These are phyloP conservation scores for Ameiurus melas DNA, from an alignment of 2,113 vertebrate species.

Conservation along the genomic window DNA sequence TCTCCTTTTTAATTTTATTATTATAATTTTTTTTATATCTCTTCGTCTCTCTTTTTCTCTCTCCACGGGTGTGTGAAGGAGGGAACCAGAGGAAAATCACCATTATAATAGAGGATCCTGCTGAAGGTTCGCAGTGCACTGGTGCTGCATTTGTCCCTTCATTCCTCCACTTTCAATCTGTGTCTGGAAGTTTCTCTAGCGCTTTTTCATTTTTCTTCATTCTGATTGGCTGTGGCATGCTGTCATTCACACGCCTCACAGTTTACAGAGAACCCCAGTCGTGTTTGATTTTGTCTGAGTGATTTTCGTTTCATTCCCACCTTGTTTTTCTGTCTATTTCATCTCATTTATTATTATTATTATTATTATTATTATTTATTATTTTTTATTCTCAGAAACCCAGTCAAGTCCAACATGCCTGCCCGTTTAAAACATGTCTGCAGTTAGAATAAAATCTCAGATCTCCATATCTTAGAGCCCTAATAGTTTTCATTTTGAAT, in stretches of 20 bases:
- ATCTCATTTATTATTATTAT: neutral
- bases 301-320: neutral
- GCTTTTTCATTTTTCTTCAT: neutral
- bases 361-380: neutral
- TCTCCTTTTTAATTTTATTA: slow-evolving; percentile 25
- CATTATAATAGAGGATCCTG: slow-evolving; percentile 97
- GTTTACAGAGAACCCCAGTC: neutral
- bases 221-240: slow-evolving; percentile 2
- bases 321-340: neutral
- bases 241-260: neutral
- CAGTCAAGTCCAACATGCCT: neutral
- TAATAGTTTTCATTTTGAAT: neutral
- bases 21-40: neutral
- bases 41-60: slow-evolving; percentile 54
- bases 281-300: neutral
- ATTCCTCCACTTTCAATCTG: slow-evolving; percentile 3
- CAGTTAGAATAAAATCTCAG: neutral
- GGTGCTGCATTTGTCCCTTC: slow-evolving; percentile 61
- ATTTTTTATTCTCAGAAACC: neutral
- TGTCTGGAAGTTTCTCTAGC: neutral
- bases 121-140: slow-evolving; percentile 89
- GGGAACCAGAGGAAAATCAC: slow-evolving; percentile 92
- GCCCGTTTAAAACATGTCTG: neutral
- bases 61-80: slow-evolving; percentile 67
- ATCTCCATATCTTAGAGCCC: neutral